Conservation (phyloP, 2,797 vertebrate genomes). For the Centroberyx gerrardi region DNA sequence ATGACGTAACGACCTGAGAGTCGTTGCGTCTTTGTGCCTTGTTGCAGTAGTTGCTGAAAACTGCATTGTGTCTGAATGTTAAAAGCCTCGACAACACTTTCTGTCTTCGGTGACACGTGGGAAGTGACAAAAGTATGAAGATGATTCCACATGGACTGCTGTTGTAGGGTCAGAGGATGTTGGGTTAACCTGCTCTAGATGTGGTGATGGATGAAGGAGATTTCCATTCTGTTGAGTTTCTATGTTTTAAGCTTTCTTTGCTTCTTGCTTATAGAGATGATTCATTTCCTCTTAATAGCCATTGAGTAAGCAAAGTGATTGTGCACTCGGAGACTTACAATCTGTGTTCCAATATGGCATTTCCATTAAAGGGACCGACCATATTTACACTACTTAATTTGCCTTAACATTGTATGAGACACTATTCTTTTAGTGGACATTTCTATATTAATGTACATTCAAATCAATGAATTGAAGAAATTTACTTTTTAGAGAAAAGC, state of each 20-base stretch:
- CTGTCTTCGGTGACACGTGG: slow-evolving; percentile 56
- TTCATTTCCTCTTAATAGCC: slow-evolving; percentile 46
- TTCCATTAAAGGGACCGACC: slow-evolving; percentile 63
- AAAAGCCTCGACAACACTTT: slow-evolving; percentile 68
- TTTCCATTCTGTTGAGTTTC: slow-evolving; percentile 36
- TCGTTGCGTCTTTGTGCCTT: slow-evolving; percentile 13
- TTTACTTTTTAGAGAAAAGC: slow-evolving; percentile 53
- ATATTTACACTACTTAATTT: slow-evolving; percentile 76
- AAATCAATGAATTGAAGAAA: slow-evolving; percentile 56
- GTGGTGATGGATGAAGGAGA: slow-evolving; percentile 63
- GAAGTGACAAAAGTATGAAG: slow-evolving; percentile 72
- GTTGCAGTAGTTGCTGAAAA: slow-evolving; percentile 40
- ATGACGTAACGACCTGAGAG: neutral
- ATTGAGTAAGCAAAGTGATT: slow-evolving; percentile 47
- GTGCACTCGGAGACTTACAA: slow-evolving; percentile 29
- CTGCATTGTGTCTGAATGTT: slow-evolving; percentile 44
- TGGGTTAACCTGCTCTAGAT: slow-evolving; percentile 36
- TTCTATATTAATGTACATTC: slow-evolving; percentile 68
- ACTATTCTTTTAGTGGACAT: slow-evolving; percentile 72
- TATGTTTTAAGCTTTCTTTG: slow-evolving; percentile 37
- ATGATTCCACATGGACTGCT: slow-evolving; percentile 59
- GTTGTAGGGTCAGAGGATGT: slow-evolving; percentile 33
- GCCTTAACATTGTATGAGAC: slow-evolving; percentile 69
- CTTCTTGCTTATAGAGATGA: slow-evolving; percentile 42
- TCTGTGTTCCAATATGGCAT: slow-evolving; percentile 25